A percentile compares a stretch with the other conserved stretches of the same genome.
Conservation (phyloP, 2,888 invertebrate species). For the Macrophya annulata region DNA sequence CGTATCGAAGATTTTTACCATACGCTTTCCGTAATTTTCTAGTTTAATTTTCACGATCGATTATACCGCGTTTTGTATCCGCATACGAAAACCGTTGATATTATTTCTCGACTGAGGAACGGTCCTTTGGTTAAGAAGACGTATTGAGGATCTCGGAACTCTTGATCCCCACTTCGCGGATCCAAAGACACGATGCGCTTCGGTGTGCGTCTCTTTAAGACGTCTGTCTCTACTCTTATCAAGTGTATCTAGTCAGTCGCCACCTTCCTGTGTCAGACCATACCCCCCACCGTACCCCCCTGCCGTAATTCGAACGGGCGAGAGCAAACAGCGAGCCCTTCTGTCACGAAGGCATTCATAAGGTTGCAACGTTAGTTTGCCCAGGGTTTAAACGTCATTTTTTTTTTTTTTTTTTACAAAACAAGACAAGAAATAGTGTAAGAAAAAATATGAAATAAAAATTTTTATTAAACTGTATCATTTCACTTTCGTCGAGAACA, state of each 20-base stretch:
- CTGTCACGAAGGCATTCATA: background rate
- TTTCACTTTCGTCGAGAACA: background rate
- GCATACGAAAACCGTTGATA: constrained; percentile 73
- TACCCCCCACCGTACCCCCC: constrained; percentile 32
- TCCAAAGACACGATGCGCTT: constrained; percentile 49
- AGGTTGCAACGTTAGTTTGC: background rate
- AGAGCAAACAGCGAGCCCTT: constrained; percentile 45
- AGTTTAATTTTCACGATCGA: background rate
- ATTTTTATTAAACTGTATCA: background rate
- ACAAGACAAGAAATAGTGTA: background rate
- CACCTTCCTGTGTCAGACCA: constrained; percentile 49
- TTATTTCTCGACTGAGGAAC: constrained; percentile 71
- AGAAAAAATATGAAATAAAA: background rate
- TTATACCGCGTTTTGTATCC: constrained; percentile 37
- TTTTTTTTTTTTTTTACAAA: background rate
- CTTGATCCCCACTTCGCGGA: constrained; percentile 63
- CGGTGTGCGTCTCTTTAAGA: constrained; percentile 52
- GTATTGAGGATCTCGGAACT: constrained; percentile 64
- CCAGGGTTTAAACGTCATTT: background rate
- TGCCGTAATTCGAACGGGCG: constrained; percentile 16
- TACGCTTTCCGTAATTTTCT: constrained; percentile 2
- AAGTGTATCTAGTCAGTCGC: constrained; percentile 54
- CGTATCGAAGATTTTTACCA: background rate
- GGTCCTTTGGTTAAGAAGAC: constrained; percentile 65
- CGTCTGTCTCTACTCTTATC: constrained; percentile 56